phyloP scores from a whole-genome alignment of 2,888 invertebrate species.

The Ophion slaviceki region DNA sequence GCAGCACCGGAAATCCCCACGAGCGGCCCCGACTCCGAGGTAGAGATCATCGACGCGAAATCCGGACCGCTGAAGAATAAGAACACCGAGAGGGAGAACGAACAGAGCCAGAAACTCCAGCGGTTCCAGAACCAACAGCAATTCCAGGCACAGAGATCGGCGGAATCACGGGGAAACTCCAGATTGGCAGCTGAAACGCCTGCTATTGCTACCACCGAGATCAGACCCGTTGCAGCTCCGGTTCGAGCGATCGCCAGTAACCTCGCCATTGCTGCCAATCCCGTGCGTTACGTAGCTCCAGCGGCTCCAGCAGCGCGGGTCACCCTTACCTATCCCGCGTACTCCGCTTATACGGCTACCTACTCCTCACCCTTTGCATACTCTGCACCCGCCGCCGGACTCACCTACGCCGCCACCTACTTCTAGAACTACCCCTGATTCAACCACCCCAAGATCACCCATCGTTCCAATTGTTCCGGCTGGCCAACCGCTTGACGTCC shows the following conservation, averaged over 20 bases:
- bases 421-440: conserved; percentile 37
- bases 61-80: conserved; percentile 71
- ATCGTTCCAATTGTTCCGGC: neutral
- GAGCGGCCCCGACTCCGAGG: conserved; percentile 80
- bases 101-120: conserved; percentile 57
- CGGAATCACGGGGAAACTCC: conserved; percentile 77
- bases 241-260: conserved; percentile 71
- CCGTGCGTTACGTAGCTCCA: conserved; percentile 69
- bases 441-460: neutral
- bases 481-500: neutral
- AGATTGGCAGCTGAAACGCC: conserved; percentile 34
- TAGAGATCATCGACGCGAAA: conserved; percentile 79
- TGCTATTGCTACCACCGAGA: conserved; percentile 51
- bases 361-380: conserved; percentile 79
- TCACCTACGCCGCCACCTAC: conserved; percentile 75
- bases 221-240: conserved; percentile 58
- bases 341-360: conserved; percentile 75
- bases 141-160: conserved; percentile 83
- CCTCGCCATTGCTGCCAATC: conserved; percentile 37
- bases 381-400: conserved; percentile 74
- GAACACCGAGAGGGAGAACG: conserved; percentile 31
- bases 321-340: conserved; percentile 73
- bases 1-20: conserved; percentile 72
- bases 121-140: conserved; percentile 70
- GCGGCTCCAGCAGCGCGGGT: conserved; percentile 68